These are phyloP conservation scores for Seriola quinqueradiata DNA, from an alignment of 2,113 vertebrate genomes.

Conservation along the genomic window DNA sequence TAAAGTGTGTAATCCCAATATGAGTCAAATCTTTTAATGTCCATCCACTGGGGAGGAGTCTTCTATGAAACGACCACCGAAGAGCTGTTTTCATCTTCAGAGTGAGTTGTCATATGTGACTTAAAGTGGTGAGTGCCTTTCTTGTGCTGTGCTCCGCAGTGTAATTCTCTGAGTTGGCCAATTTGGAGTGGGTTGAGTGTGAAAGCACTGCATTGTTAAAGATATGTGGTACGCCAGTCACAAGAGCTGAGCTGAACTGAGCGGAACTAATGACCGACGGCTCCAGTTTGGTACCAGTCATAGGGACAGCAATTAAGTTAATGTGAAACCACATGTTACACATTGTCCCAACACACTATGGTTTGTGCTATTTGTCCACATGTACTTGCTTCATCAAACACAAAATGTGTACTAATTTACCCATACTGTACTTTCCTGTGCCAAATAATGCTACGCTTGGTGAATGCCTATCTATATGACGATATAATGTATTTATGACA, in stretches of 20 bases:
- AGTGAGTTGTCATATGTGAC: conserved; percentile 24
- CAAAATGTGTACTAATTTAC: background rate
- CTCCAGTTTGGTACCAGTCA: conserved; percentile 45
- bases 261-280: conserved; percentile 63
- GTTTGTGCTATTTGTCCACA: background rate
- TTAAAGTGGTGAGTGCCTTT: background rate
- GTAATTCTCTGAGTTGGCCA: conserved; percentile 26
- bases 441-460: no score
- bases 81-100: conserved; percentile 25
- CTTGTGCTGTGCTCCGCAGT: conserved; percentile 33
- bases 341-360: conserved; percentile 16
- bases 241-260: conserved; percentile 55
- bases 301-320: conserved; percentile 1
- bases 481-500: background rate
- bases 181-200: conserved; percentile 40
- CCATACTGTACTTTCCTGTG: background rate
- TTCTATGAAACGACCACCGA: background rate
- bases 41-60: background rate
- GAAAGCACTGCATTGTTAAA: conserved; percentile 59
- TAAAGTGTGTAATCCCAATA: background rate
- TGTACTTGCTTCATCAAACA: background rate
- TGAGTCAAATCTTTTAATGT: conserved; percentile 15
- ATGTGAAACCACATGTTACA: conserved; percentile 22
- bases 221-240: conserved; percentile 57
- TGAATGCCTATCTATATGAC: background rate